Evolutionary conservation across 2,797 vertebrate genomes (phyloP).

Genomic region (Schizothorax lantsangensis): DNA sequence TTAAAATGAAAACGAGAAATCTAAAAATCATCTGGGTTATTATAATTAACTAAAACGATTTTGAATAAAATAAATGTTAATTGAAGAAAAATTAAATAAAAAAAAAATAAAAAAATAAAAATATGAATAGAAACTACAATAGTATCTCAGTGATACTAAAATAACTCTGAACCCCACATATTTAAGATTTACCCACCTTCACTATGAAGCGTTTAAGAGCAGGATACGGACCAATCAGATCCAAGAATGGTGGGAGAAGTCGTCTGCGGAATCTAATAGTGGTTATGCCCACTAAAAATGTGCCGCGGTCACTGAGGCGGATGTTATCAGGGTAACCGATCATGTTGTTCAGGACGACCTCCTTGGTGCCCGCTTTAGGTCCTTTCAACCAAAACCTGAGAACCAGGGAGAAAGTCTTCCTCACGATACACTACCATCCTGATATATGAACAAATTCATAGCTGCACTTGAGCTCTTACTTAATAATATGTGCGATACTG

Average conservation of each 20-base stretch:
- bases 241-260: constrained; percentile 76
- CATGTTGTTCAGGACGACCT: constrained; percentile 77
- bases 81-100: too few relatives aligned
- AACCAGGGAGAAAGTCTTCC: not conserved
- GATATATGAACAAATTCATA: not conserved
- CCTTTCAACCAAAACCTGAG: constrained; percentile 78
- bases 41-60: not conserved
- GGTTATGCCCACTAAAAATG: constrained; percentile 78
- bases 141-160: not conserved
- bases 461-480: constrained; percentile 56
- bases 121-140: not conserved
- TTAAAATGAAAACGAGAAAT: not conserved
- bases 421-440: not conserved
- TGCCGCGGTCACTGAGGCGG: constrained; percentile 72
- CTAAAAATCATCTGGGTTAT: not conserved
- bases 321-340: constrained; percentile 83
- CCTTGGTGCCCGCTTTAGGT: constrained; percentile 72
- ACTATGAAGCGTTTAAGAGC: constrained; percentile 77
- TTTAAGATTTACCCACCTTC: constrained; percentile 69
- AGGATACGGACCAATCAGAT: constrained; percentile 76
- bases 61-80: not conserved
- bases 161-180: not conserved
- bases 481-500: constrained; percentile 75
- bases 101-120: not conserved
- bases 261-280: constrained; percentile 71